Percentiles rank a stretch among this genome's conserved stretches.
Conservation (phyloP, 2,113 vertebrate species). For the Tretioscincus oriximinensis region DNA sequence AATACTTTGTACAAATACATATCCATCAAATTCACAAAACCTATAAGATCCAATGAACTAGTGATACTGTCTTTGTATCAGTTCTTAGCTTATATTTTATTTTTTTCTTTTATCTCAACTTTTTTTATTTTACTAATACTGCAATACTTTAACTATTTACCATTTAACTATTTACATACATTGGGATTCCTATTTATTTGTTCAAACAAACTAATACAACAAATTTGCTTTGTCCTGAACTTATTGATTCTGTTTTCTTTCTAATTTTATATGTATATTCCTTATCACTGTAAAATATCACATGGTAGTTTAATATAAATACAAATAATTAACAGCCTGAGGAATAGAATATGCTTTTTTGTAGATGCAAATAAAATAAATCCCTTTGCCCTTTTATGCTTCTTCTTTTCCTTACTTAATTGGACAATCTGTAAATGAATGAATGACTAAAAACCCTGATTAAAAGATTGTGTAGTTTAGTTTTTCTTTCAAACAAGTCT, state of each 20-base stretch:
- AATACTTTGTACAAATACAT: neutral
- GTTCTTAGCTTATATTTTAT: neutral
- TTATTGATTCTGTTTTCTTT: neutral
- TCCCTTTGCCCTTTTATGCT: neutral
- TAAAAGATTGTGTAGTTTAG: neutral
- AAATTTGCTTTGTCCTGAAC: conserved; percentile 2
- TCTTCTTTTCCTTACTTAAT: neutral
- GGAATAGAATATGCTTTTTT: neutral
- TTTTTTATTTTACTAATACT: neutral
- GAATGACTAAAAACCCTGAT: too few relatives aligned
- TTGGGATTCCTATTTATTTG: conserved; percentile 1
- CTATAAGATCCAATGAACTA: neutral
- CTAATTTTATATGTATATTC: neutral
- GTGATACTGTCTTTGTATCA: conserved; percentile 4
- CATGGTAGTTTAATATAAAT: conserved; percentile 1
- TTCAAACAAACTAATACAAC: neutral
- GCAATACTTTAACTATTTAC: neutral
- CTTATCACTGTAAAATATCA: neutral
- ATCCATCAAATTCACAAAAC: neutral
- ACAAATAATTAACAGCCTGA: neutral
- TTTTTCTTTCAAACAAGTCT: neutral
- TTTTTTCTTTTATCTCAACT: neutral
- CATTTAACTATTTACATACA: too few relatives aligned
- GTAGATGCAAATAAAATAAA: neutral
- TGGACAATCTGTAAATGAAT: neutral